phyloP scores from a whole-genome alignment of 2,113 vertebrate species.

The Nerophis ophidion region DNA sequence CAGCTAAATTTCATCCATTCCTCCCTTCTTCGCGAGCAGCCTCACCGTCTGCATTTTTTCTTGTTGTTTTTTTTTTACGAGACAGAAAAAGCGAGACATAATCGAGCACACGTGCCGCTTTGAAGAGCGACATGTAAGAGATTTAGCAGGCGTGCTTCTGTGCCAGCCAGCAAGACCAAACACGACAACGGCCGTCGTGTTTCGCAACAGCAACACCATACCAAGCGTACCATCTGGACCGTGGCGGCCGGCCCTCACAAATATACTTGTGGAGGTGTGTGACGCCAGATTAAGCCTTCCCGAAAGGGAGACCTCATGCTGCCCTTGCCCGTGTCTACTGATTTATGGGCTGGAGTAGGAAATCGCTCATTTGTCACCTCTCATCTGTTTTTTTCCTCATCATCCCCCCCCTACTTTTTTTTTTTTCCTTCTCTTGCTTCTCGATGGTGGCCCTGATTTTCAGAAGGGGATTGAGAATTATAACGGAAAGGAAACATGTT shows the following conservation, averaged over 20 bases:
- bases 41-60: conserved; percentile 36
- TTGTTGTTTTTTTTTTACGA: conserved; percentile 45
- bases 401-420: conserved; percentile 13
- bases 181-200: conserved; percentile 41
- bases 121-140: conserved; percentile 57
- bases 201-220: conserved; percentile 38
- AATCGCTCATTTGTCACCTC: conserved; percentile 72
- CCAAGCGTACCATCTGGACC: conserved; percentile 51
- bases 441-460: conserved; percentile 29
- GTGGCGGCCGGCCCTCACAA: neutral
- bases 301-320: conserved; percentile 36
- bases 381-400: conserved; percentile 49
- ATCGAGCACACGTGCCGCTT: conserved; percentile 39
- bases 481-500: neutral
- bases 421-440: conserved; percentile 4
- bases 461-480: neutral
- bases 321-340: conserved; percentile 41
- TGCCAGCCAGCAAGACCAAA: conserved; percentile 48
- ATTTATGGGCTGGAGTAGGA: conserved; percentile 66
- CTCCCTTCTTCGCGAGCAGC: conserved; percentile 11
- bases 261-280: conserved; percentile 37
- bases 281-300: conserved; percentile 29
- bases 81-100: conserved; percentile 45
- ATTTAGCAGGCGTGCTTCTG: conserved; percentile 51
- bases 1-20: conserved; percentile 17